phyloP scores from a whole-genome alignment of 2,888 invertebrate genomes.

The Phasia obesa region DNA sequence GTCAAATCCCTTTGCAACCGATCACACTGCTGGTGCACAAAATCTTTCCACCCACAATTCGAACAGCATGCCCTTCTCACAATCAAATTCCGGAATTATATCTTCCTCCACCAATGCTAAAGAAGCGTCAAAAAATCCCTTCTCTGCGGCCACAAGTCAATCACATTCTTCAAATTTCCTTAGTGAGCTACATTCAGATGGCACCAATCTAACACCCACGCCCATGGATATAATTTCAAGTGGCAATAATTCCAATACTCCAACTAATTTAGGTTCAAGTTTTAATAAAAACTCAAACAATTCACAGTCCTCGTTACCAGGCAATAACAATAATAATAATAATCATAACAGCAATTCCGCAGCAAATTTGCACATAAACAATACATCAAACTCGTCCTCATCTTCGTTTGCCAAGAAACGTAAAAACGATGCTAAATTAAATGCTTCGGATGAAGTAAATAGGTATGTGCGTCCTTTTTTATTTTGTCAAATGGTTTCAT shows the following conservation, averaged over 20 bases:
- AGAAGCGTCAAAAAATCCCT: conserved; percentile 60
- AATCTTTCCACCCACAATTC: conserved; percentile 69
- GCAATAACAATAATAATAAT: conserved; percentile 27
- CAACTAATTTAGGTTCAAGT: conserved; percentile 70
- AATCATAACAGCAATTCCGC: conserved; percentile 48
- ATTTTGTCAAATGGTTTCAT: neutral
- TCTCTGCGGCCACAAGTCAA: conserved; percentile 52
- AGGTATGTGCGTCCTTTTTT: conserved; percentile 74
- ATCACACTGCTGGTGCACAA: conserved; percentile 67
- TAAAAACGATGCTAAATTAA: conserved; percentile 79
- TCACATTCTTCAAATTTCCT: conserved; percentile 59
- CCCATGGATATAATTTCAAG: conserved; percentile 61
- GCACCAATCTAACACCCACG: conserved; percentile 73
- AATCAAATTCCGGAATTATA: conserved; percentile 64
- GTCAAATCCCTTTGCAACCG: conserved; percentile 41
- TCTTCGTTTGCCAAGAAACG: conserved; percentile 78
- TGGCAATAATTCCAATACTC: conserved; percentile 62
- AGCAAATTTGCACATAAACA: conserved; percentile 54
- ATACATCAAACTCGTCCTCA: conserved; percentile 53
- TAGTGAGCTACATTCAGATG: conserved; percentile 66
- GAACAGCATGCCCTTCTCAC: conserved; percentile 71
- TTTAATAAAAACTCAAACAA: conserved; percentile 65
- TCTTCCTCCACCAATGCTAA: conserved; percentile 54
- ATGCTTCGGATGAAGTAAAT: conserved; percentile 78
- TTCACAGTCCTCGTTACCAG: conserved; percentile 49